Base-by-base conservation (phyloP, 2,888 invertebrate species). In the Arge pagana region DNA sequence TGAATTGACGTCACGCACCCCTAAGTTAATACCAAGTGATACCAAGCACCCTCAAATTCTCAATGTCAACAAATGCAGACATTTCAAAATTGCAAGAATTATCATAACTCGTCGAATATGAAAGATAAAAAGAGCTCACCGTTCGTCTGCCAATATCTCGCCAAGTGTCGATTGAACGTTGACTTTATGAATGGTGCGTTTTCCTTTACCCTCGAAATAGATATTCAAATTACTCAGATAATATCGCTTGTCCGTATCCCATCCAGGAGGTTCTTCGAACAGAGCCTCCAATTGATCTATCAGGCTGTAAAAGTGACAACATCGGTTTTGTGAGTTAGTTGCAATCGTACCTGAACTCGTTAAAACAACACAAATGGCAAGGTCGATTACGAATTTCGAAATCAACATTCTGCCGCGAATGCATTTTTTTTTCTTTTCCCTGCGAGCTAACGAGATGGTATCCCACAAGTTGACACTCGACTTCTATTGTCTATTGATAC, bases 241-340 rank as follows among this genome's bases (percentile, higher is more conserved):
- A 69, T 92, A 95, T 60, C 83, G 83, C 19, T 79, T 76, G 1
- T 85, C 78, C 30, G 72, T 73, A 69, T 94, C 94, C 88, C 90
- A 92, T 0, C 82, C 82, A 3, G 88, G 81, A 23, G 82, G 82
- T n/a, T 85, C 83, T 1, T 80, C 80, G 66, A 93, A 89, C 35
- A 93, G 74, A 61, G 85, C 82, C 30, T 79, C 75, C n/a, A 89
- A 67, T 50, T 86, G 83, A 41, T 84, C 83, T 18, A 66, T 53
- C 64, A 89, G 79, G 18, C 86, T 87, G 56, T n/a, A 65, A 52
- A 45, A 51, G 5, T n/a, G 7, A 4, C 26, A 31, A 7, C 7
- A 13, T 31, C 18, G 10, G 5, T 15, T 35, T n/a, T n/a, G n/a
- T n/a, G 30, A 33, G 26, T 35, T 19, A n/a, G 37, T 10, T 39